Conservation (phyloP, 1,140 invertebrate genomes). For the Penaeus chinensis region DNA sequence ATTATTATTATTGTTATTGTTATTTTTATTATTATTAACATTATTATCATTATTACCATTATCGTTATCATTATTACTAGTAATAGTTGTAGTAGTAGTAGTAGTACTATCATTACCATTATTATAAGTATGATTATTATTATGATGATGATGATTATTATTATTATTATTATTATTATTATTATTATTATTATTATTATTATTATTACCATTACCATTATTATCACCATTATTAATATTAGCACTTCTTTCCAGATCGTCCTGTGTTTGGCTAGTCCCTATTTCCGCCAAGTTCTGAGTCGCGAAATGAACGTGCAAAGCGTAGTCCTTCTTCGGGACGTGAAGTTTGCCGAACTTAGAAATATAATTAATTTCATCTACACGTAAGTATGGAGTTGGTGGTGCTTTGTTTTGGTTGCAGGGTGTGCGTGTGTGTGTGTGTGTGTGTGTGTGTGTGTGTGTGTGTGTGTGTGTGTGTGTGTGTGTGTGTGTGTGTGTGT, state of each 20-base stretch:
- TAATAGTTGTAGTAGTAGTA: no score
- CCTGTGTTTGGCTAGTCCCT: conserved; percentile 59
- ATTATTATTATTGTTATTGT: no score
- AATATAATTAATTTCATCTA: conserved; percentile 63
- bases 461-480: background rate
- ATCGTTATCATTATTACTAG: no score
- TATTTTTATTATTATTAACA: no score
- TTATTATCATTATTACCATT: no score
- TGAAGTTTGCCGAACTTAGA: conserved; percentile 57
- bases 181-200: no score
- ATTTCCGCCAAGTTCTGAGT: conserved; percentile 63
- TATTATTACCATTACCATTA: no score
- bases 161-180: no score
- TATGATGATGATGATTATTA: no score
- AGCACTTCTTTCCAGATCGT: conserved; percentile 45
- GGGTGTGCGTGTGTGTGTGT: background rate
- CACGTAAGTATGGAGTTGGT: conserved; percentile 49
- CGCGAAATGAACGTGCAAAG: conserved; percentile 57
- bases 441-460: background rate
- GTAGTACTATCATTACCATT: no score
- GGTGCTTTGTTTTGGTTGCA: background rate
- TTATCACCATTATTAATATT: no score
- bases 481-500: background rate
- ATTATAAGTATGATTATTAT: no score
- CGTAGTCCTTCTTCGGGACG: conserved; percentile 60